A percentile compares a stretch with the other conserved stretches of the same genome.
Conservation (phyloP, 2,113 vertebrate genomes). For the Chelonoidis abingdonii region DNA sequence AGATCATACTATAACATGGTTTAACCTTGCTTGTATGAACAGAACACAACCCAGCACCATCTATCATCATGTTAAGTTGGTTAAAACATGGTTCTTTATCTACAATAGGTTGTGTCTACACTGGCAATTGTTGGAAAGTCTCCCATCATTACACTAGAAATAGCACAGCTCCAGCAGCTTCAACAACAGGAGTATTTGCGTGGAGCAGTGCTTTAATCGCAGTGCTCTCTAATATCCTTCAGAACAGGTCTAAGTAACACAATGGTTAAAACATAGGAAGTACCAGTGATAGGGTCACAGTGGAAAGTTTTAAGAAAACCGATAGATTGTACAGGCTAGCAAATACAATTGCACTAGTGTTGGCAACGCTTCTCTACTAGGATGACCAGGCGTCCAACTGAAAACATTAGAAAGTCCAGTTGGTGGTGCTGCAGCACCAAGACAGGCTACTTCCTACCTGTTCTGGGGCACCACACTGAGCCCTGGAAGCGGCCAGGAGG, state of each 20-base stretch:
- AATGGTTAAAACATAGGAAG: not conserved
- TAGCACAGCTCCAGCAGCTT: not conserved
- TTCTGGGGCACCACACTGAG: too few relatives aligned
- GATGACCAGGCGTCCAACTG: too few relatives aligned
- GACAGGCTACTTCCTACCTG: too few relatives aligned
- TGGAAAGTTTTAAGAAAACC: not conserved
- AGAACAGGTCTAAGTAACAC: not conserved
- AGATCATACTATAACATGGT: not conserved
- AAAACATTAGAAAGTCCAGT: too few relatives aligned
- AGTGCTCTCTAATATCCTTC: not conserved
- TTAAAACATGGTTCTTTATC: not conserved
- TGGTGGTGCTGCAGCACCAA: too few relatives aligned
- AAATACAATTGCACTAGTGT: too few relatives aligned
- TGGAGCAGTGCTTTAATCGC: not conserved
- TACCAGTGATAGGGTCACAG: not conserved
- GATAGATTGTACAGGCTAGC: too few relatives aligned
- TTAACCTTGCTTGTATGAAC: not conserved
- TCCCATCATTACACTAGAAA: not conserved
- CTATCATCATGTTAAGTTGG: too few relatives aligned
- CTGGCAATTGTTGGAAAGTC: not conserved
- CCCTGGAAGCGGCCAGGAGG: too few relatives aligned
- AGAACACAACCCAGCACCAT: not conserved
- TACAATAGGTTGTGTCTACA: not conserved
- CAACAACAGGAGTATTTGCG: not conserved
- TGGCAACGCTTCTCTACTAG: too few relatives aligned